Evolutionary conservation across 2,797 vertebrate genomes (phyloP).

Genomic region (Squalus acanthias): DNA sequence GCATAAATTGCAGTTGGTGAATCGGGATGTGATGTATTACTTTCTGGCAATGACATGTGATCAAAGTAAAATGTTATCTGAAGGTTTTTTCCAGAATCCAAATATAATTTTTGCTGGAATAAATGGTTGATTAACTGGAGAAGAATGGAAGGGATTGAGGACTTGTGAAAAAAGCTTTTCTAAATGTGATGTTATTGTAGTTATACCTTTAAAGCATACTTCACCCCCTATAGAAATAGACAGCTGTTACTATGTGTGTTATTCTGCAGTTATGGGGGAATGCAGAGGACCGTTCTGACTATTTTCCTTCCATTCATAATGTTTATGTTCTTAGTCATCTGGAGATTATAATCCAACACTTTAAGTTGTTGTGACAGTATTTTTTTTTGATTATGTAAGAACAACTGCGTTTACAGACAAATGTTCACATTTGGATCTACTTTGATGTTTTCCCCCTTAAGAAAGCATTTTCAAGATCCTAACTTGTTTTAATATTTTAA

Average conservation of each 20-base stretch:
- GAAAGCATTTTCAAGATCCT: constrained; percentile 6
- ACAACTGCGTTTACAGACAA: constrained; percentile 1
- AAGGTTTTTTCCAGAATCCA: not conserved
- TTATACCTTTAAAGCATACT: not conserved
- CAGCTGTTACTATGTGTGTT: not conserved
- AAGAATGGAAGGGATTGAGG: not conserved
- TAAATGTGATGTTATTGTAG: not conserved
- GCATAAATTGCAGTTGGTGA: not conserved
- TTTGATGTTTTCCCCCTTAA: not conserved
- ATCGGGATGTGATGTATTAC: not conserved
- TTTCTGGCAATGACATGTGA: not conserved
- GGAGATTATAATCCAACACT: not conserved
- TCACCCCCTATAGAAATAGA: not conserved
- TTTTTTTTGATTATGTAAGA: constrained; percentile 16
- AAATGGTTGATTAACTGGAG: not conserved
- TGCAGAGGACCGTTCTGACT: not conserved
- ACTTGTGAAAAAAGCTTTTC: not conserved
- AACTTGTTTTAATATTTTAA: not conserved
- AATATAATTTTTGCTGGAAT: not conserved
- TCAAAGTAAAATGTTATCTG: not conserved
- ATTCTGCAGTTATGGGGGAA: not conserved
- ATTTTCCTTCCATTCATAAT: constrained; percentile 15
- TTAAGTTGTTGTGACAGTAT: not conserved
- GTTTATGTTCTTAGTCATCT: not conserved
- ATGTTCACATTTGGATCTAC: constrained; percentile 8